Conservation (phyloP, 2,888 invertebrate genomes). For the Willowsia nigromaculata region DNA sequence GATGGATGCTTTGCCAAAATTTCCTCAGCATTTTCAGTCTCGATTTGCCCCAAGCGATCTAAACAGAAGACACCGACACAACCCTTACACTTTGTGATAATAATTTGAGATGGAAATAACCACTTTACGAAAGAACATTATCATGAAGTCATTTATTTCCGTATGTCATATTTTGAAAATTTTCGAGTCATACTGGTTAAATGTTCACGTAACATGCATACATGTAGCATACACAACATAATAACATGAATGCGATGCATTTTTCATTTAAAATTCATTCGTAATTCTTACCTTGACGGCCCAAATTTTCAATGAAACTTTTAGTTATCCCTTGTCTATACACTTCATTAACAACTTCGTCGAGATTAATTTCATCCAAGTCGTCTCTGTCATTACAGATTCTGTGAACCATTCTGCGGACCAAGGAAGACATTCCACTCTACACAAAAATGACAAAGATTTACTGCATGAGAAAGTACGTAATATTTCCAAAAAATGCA, state of each 20-base stretch:
- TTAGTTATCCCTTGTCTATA: slow-evolving; percentile 71
- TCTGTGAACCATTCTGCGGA: slow-evolving; percentile 70
- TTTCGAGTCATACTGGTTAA: too few species aligned
- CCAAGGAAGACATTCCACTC: slow-evolving; percentile 71
- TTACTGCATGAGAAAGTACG: too few species aligned
- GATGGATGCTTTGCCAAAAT: not conserved
- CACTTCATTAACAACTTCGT: slow-evolving; percentile 70
- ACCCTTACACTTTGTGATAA: too few species aligned
- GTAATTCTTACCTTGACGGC: not conserved
- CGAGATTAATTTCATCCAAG: slow-evolving; percentile 51
- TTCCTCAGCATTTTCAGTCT: not conserved
- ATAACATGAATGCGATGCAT: not conserved
- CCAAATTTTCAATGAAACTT: slow-evolving; percentile 59
- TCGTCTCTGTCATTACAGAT: slow-evolving; percentile 59
- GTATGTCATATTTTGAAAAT: too few species aligned
- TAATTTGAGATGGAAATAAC: too few species aligned
- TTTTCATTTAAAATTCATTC: not conserved
- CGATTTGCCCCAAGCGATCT: not conserved
- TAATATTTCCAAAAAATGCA: not conserved
- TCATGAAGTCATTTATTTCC: too few species aligned
- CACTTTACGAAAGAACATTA: too few species aligned
- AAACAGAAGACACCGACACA: not conserved
- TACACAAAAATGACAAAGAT: not conserved
- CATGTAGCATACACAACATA: not conserved
- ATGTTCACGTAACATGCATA: not conserved